A percentile compares a stretch with the other conserved stretches of the same genome.
Evolutionary conservation across 2,113 vertebrate genomes (phyloP).

Genomic region (Okapia johnstoni): DNA sequence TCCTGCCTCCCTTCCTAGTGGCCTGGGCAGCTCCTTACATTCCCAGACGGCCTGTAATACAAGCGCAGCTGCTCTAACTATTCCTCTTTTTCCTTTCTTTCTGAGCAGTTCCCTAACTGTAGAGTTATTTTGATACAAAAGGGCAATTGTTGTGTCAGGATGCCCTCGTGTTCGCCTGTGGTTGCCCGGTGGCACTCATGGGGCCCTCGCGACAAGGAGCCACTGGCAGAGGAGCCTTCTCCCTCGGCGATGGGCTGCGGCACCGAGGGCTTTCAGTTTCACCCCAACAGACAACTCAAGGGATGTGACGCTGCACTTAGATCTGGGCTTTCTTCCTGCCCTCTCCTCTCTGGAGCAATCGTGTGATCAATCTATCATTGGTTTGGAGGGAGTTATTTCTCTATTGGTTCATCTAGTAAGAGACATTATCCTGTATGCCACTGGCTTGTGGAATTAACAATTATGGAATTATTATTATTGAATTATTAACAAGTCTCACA

Average conservation of each 20-base stretch:
- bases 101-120: constrained; percentile 87
- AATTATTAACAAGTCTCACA: background rate
- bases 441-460: background rate
- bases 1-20: constrained; percentile 95
- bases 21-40: constrained; percentile 91
- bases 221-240: background rate
- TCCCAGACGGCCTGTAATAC: constrained; percentile 93
- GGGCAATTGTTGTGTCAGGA: rapidly evolving
- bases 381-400: background rate
- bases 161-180: background rate
- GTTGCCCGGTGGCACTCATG: rapidly evolving
- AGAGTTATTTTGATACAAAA: background rate
- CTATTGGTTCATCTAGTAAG: background rate
- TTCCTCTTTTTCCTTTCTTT: constrained; percentile 90
- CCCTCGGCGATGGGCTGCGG: rapidly evolving
- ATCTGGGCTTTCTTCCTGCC: too few species aligned
- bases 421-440: background rate
- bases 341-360: background rate
- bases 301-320: background rate
- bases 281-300: background rate
- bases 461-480: background rate
- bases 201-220: background rate
- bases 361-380: background rate
- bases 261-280: rapidly evolving
- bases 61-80: constrained; percentile 88